These are phyloP conservation scores for Boulengeromyrus knoepffleri DNA, from an alignment of 2,113 vertebrate genomes.

Conservation along the genomic window DNA sequence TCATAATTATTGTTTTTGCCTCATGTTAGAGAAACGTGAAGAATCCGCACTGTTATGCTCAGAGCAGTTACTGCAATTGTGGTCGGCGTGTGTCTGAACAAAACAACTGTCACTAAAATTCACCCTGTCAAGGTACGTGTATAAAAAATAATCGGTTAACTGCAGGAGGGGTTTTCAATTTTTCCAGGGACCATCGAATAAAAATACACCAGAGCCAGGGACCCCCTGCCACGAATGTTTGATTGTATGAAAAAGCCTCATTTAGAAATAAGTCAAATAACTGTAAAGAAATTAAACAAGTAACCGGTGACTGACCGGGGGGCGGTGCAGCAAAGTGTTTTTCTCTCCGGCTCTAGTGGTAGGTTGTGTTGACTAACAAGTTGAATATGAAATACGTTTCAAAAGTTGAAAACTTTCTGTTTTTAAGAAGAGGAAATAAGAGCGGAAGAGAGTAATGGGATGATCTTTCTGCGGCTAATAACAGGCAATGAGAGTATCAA, in stretches of 20 bases:
- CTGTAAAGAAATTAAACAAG: neutral
- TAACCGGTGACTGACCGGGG: neutral
- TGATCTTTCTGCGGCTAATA: neutral
- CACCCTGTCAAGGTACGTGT: neutral
- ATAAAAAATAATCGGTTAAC: neutral
- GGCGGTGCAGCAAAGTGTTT: neutral
- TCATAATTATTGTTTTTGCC: neutral
- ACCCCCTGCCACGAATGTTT: neutral
- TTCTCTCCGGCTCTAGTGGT: neutral
- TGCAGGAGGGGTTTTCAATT: neutral
- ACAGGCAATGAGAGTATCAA: neutral
- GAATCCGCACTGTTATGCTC: conserved; percentile 26
- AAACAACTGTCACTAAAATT: neutral
- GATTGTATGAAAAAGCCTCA: neutral
- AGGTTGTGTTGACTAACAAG: neutral
- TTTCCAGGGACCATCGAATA: neutral
- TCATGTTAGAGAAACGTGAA: neutral
- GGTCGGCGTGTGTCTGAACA: conserved; percentile 5
- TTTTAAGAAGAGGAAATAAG: neutral
- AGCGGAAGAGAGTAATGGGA: neutral
- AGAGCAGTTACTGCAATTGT: conserved; percentile 8
- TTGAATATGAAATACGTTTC: neutral
- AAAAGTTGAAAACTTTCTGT: neutral
- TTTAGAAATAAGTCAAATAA: neutral
- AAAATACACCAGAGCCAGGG: neutral